Percentiles rank a stretch among this genome's conserved stretches.
Evolutionary conservation across 2,797 vertebrate genomes (phyloP).

Genomic region (Enteromius treurensis): DNA sequence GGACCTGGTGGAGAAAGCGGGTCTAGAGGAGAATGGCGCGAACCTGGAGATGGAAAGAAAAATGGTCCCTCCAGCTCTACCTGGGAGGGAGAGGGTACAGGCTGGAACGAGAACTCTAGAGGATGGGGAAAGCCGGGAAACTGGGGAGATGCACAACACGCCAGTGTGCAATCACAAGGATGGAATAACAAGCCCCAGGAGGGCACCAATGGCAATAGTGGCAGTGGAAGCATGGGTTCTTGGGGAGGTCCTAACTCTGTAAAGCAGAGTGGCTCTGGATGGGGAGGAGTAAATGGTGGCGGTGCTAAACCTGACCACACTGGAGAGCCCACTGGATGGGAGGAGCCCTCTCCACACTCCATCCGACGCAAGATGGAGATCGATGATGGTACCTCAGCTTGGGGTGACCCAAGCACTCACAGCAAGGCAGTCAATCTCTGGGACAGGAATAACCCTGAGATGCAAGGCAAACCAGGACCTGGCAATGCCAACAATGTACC

Average conservation of each 20-base stretch:
- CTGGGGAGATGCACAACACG: slow-evolving; percentile 83
- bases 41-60: slow-evolving; percentile 90
- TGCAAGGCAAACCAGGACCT: slow-evolving; percentile 73
- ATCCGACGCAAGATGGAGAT: slow-evolving; percentile 97
- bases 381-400: slow-evolving; percentile 95
- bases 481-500: slow-evolving; percentile 64
- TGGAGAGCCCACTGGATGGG: slow-evolving; percentile 87
- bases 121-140: slow-evolving; percentile 72
- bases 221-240: slow-evolving; percentile 74
- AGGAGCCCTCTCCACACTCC: slow-evolving; percentile 95
- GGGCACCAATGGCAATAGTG: slow-evolving; percentile 78
- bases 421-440: slow-evolving; percentile 96
- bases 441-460: slow-evolving; percentile 92
- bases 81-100: slow-evolving; percentile 87
- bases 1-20: slow-evolving; percentile 79
- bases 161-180: slow-evolving; percentile 82
- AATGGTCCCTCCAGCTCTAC: slow-evolving; percentile 77
- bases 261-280: slow-evolving; percentile 79
- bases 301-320: slow-evolving; percentile 71
- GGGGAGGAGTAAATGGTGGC: slow-evolving; percentile 64
- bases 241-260: slow-evolving; percentile 80
- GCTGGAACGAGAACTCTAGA: slow-evolving; percentile 86
- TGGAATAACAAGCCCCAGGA: slow-evolving; percentile 86
- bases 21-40: slow-evolving; percentile 82
- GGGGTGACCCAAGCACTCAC: slow-evolving; percentile 93